Evolutionary conservation across 2,888 invertebrate genomes (phyloP), one percentile per base, ranked within the genome.

Genomic region (Endotricha flammealis): DNA sequence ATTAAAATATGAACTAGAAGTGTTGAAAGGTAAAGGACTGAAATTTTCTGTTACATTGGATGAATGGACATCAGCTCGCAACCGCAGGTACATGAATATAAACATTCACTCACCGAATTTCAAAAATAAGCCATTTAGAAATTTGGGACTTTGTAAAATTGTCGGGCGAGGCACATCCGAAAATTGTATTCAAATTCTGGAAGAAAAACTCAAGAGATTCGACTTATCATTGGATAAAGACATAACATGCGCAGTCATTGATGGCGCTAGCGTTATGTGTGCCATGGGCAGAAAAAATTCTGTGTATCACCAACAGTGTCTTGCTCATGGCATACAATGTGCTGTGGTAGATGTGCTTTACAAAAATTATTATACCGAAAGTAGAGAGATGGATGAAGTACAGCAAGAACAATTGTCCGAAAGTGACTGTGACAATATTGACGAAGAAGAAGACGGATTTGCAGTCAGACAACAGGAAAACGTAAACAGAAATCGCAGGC

Each of bases 31-130:
- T 8, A 8, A 23, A 22, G 34, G 34, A 3, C 14, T 24, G 13
- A 34, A 31, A 27, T 34, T 39, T 17, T 14, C 39, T 6, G 12
- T 30, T 7, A 11, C 36, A 8, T 3, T 36, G 7, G 36, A 30
- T 11, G 36, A 39, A 28, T 32, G 37, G 36, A 31, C 37, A 10
- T 36, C 31, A 12, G 16, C 25, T 9, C 24, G 27, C 10, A 38
- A 38, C 12, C 28, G 28, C 4, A 12, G 38, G 11, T 38, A 38
- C 14, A 14, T 37, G 16, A 37, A 32, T 24, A 10, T 36, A 5
- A 37, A 32, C 10, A 11, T 37, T 8, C 31, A 38, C 29, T 25
- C 11, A 12, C 24, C 36, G 6, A 24, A 16, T 25, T 36, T 36
- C n/a, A 20, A 22, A 10, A 16, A 22, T n/a, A 29, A 32, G 9